phyloP scores from a whole-genome alignment of 2,888 invertebrate genomes.

The Lycophotia porphyrea region DNA sequence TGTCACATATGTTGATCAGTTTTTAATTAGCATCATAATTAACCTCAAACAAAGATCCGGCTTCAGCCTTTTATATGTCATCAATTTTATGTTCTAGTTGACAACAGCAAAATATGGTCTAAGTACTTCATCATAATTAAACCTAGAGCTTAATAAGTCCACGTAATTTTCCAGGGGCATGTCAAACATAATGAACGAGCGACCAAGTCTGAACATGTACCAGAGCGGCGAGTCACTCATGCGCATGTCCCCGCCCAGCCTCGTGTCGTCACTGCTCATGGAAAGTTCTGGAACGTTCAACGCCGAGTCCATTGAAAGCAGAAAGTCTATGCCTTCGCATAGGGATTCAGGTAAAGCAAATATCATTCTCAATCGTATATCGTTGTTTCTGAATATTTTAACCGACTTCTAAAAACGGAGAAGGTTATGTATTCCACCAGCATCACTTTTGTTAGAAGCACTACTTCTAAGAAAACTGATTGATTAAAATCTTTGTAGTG shows the following conservation, averaged over 20 bases:
- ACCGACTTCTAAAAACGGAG: no score
- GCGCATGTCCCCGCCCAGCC: conserved; percentile 90
- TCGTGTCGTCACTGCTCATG: conserved; percentile 90
- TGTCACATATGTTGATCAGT: background rate
- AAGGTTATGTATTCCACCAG: no score
- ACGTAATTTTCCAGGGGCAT: conserved; percentile 76
- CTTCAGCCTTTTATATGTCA: conserved; percentile 12
- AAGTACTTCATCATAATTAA: background rate
- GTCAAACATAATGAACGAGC: conserved; percentile 81
- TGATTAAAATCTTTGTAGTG: background rate
- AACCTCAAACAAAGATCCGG: conserved; percentile 8
- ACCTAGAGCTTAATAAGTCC: background rate
- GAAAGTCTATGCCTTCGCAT: conserved; percentile 79
- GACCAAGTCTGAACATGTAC: conserved; percentile 86
- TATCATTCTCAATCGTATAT: no score
- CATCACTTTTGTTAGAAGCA: no score
- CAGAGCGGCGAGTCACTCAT: conserved; percentile 86
- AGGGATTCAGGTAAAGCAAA: conserved; percentile 79
- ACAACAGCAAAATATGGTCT: background rate
- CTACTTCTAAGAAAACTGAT: no score
- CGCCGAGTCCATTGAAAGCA: conserved; percentile 81
- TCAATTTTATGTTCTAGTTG: background rate
- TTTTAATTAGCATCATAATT: background rate
- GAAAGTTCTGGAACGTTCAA: conserved; percentile 87
- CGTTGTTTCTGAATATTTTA: no score